Evolutionary conservation across 1,140 invertebrate genomes (phyloP), one percentile per base, ranked within the genome.

Genomic region (Probaryconus sp.): DNA sequence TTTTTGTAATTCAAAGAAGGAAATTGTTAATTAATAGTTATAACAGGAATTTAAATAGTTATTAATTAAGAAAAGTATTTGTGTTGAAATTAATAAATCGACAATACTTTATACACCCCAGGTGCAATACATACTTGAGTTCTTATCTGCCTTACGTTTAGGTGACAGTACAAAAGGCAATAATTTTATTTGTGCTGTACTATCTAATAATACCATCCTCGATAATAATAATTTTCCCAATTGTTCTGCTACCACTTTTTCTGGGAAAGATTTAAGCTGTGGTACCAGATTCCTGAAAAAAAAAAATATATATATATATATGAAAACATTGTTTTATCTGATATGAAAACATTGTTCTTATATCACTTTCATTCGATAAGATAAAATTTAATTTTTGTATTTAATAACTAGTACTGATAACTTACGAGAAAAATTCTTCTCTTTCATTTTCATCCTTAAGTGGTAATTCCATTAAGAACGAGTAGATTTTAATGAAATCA

Each of bases 401-500:
- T 20, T n/a, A 28, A 2, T 35, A 1, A 35, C 11, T 14, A 35
- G n/a, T 17, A 17, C 5, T 31, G 11, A 68, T 47, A 47, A 76
- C 80, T 84, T 83, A 91, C 90, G 86, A 87, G 81, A 96, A 96
- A 84, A 96, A 96, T 47, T 91, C 82, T 67, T 91, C 89, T 81
- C 93, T 96, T 78, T 96, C 94, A 30, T 87, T 85, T 69, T 93
- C 91, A 51, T 86, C 89, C 84, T 96, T 96, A 6, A 96, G 74
- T 3, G 95, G 93, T 45, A 96, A 87, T 80, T 95, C 93, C 72
- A 91, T 91, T 0, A 97, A 85, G 87, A 96, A 96, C 58, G 91
- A 92, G 83, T 95, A 91, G 76, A 96, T 94, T 11, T 90, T 87
- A 64, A 96, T 92, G 82, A 96, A 96, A 77, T 95, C 92, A 83